Conservation (phyloP, 2,888 invertebrate species). For the Cheilosia urbana region DNA sequence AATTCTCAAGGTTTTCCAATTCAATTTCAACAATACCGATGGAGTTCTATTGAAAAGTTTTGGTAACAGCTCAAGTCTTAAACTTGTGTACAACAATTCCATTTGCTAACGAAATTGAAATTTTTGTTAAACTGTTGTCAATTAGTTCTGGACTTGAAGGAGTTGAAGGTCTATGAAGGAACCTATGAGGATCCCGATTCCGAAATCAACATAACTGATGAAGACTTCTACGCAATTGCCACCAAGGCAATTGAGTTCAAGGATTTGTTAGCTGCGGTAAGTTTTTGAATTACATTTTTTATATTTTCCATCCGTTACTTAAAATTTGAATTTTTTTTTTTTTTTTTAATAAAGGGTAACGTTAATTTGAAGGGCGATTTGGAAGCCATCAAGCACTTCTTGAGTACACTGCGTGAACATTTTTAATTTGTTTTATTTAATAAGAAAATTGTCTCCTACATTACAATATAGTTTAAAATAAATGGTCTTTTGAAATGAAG, state of each 20-base stretch:
- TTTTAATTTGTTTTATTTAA: background rate
- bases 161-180: conserved; percentile 82
- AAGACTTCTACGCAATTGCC: conserved; percentile 77
- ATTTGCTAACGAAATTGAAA: background rate
- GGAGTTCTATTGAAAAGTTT: conserved; percentile 81
- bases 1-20: conserved; percentile 81
- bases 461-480: too few relatives aligned
- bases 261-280: background rate
- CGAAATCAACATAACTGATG: conserved; percentile 80
- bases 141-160: conserved; percentile 77
- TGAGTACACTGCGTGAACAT: background rate
- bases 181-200: conserved; percentile 78
- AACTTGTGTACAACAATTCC: background rate
- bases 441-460: background rate
- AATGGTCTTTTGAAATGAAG: too few relatives aligned
- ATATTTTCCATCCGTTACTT: background rate
- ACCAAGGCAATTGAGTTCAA: background rate
- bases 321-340: background rate
- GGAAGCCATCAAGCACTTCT: background rate
- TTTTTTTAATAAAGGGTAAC: background rate
- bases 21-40: conserved; percentile 81
- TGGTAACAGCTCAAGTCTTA: conserved; percentile 77
- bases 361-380: background rate
- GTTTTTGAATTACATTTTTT: background rate
- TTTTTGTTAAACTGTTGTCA: background rate